Evolutionary conservation across 2,797 vertebrate genomes (phyloP).

Genomic region (Acanthornis magna): DNA sequence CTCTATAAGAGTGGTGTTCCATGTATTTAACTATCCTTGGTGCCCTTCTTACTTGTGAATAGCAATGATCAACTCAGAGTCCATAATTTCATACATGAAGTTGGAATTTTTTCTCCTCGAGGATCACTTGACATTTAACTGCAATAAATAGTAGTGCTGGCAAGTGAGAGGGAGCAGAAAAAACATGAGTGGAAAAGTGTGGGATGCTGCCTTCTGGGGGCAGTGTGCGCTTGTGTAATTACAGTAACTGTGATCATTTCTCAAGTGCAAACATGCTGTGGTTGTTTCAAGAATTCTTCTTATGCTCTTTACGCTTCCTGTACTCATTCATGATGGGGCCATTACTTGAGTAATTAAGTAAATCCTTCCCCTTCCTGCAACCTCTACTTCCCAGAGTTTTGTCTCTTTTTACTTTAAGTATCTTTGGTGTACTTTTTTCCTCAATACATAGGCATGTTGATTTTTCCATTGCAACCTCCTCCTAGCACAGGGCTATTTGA

Average conservation of each 20-base stretch:
- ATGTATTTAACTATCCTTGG: not conserved
- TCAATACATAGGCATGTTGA: not conserved
- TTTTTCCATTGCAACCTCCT: not conserved
- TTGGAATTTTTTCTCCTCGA: not conserved
- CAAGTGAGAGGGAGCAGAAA: not conserved
- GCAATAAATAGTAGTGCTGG: not conserved
- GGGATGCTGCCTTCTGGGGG: conserved; percentile 42
- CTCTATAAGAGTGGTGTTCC: not conserved
- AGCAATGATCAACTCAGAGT: not conserved
- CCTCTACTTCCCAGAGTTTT: not conserved
- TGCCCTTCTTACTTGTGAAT: not conserved
- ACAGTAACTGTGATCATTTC: not conserved
- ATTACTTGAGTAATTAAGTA: not conserved
- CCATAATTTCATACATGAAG: not conserved
- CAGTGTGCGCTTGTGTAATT: conserved; percentile 9
- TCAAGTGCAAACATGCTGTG: not conserved
- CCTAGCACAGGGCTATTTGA: not conserved
- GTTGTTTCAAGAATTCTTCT: not conserved
- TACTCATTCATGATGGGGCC: not conserved
- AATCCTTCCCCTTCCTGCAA: not conserved
- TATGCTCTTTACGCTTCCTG: not conserved
- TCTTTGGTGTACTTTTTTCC: not conserved
- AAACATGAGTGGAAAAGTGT: not conserved
- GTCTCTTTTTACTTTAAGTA: not conserved
- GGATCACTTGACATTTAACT: not conserved